These are phyloP conservation scores for Notiomystis cincta DNA, from an alignment of 2,113 vertebrate species.

Conservation along the genomic window DNA sequence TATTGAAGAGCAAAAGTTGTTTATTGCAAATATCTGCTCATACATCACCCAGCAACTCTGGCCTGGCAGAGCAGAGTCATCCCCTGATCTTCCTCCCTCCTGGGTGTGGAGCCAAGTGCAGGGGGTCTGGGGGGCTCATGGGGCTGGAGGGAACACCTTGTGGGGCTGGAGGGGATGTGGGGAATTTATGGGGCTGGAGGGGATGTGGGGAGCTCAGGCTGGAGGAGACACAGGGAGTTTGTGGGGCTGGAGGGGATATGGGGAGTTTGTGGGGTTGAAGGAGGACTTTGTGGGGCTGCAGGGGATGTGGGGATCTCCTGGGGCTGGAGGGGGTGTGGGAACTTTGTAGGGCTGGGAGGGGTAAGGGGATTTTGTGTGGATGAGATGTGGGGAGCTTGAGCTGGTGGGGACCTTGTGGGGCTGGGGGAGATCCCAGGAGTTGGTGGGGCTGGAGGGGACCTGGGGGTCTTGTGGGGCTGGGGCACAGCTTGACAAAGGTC, in stretches of 20 bases:
- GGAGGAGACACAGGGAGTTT: fast-evolving
- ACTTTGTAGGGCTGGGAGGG: not conserved
- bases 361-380: fast-evolving
- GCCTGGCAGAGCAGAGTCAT: not conserved
- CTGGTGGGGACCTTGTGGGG: not conserved
- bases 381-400: fast-evolving
- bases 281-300: too few species aligned
- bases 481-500: not conserved
- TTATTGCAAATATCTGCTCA: not conserved
- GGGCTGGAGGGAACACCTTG: fast-evolving
- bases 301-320: fast-evolving
- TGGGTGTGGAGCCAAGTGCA: fast-evolving
- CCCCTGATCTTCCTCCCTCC: not conserved
- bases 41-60: not conserved
- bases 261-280: not conserved
- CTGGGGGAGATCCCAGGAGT: fast-evolving
- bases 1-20: not conserved
- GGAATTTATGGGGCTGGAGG: not conserved
- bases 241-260: not conserved
- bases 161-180: not conserved
- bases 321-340: fast-evolving
- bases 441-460: not conserved
- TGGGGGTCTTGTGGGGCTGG: not conserved
- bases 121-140: fast-evolving
- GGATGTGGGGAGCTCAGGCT: fast-evolving